These are phyloP conservation scores for Tetraodon nigroviridis DNA, from an alignment of 2,113 vertebrate genomes.

Conservation along the genomic window DNA sequence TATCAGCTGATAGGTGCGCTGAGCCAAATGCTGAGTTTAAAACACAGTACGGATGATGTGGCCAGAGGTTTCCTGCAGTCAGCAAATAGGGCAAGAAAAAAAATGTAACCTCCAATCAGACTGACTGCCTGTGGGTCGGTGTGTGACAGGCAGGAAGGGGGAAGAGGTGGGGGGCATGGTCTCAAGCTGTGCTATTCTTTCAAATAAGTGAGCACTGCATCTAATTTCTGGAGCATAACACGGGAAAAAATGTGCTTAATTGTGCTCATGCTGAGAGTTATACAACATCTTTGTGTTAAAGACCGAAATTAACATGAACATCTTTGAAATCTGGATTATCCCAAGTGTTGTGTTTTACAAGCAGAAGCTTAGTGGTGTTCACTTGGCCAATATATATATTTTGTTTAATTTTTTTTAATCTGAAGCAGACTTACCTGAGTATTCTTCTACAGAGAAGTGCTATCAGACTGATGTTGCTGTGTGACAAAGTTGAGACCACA, in stretches of 20 bases:
- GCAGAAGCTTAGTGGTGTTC: no score
- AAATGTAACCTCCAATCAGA: slow-evolving; percentile 4
- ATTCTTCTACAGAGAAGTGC: no score
- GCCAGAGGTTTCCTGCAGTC: neutral
- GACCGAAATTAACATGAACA: no score
- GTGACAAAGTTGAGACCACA: no score
- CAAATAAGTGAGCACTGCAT: slow-evolving; percentile 1
- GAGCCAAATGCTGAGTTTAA: neutral
- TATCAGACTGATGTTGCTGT: no score
- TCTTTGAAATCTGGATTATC: no score
- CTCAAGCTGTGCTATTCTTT: neutral
- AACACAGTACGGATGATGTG: neutral
- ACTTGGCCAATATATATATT: no score
- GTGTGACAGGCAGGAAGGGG: neutral
- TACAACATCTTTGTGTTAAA: neutral
- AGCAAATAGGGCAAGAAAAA: neutral
- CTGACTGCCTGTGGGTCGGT: neutral
- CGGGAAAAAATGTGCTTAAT: neutral
- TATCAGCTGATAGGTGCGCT: no score
- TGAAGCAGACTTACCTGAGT: no score
- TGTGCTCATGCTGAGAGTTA: neutral
- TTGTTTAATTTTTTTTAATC: no score
- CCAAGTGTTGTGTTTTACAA: no score
- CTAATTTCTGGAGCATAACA: neutral
- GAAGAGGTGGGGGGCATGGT: neutral